Evolutionary conservation across 2,888 invertebrate species (phyloP), one percentile per base, ranked within the genome.

Genomic region (Drosophila acutilabella): DNA sequence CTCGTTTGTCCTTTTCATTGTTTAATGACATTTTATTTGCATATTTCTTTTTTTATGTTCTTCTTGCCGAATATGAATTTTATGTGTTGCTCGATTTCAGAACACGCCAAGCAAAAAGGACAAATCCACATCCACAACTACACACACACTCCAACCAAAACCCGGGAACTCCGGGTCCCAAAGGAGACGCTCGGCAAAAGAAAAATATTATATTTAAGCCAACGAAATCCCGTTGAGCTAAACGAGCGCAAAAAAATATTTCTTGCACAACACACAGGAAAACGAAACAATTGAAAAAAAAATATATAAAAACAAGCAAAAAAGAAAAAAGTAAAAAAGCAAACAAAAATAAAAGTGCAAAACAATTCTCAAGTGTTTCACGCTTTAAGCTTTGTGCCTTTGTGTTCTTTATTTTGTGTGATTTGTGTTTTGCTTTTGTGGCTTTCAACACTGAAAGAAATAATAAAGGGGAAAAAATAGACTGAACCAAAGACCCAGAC

Each of bases 281-380:
- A 56, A 71, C 41, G 40, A 52, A 38, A 52, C 30, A 54, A 54
- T 40, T 20, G 20, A 57, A 41, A 40, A 16, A 45, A 47, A 60
- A 66, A 54, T 47, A n/a, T 45, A 33, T 59, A 10, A 51, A 20
- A 4, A 20, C 3, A 20, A 20, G 20, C 4, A 50, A 71, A 58
- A 67, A 62, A 23, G 48, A 26, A 26, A 1, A 26, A 26, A 30
- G 30, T 30, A 30, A 30, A 30, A 30, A 30, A 30, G 30, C 30
- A 30, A 30, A 30, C 30, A 30, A 70, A 73, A 71, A 70, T 52
- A 84, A 83, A 79, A 77, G 78, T 82, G 81, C 74, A 73, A 83
- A 86, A 67, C 75, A 84, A 84, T 84, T 89, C 88, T 89, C 88
- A 89, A 89, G 81, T 82, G 89, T 76, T 86, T 82, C 70, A 72